Conservation (phyloP, 2,888 invertebrate species). For the Xanthostigma xanthostigma region DNA sequence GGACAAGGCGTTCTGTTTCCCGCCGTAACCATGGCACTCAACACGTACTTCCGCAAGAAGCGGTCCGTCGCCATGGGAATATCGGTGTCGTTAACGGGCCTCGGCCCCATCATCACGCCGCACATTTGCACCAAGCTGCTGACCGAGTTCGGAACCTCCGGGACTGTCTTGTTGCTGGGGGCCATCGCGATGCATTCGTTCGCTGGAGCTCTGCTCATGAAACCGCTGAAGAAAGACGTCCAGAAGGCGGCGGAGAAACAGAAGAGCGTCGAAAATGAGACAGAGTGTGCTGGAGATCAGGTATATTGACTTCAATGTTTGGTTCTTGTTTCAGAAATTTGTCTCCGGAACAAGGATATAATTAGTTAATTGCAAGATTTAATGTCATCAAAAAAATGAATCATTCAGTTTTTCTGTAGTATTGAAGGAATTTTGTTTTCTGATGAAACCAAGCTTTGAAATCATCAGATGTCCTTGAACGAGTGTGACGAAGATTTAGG, state of each 20-base stretch:
- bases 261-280: too few relatives aligned
- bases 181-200: slow-evolving; percentile 31
- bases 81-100: slow-evolving; percentile 30
- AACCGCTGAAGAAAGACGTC: slow-evolving; percentile 23
- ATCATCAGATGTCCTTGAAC: too few relatives aligned
- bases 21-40: slow-evolving; percentile 30
- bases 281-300: too few relatives aligned
- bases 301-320: too few relatives aligned
- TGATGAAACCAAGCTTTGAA: too few relatives aligned
- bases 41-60: slow-evolving; percentile 32
- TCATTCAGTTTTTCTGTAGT: too few relatives aligned
- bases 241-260: background rate
- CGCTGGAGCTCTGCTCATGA: slow-evolving; percentile 30
- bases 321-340: too few relatives aligned
- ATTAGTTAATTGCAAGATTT: too few relatives aligned
- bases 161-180: slow-evolving; percentile 32
- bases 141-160: slow-evolving; percentile 24
- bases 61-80: slow-evolving; percentile 32
- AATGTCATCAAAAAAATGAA: too few relatives aligned
- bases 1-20: slow-evolving; percentile 31
- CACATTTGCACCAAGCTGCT: slow-evolving; percentile 29
- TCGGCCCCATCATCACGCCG: slow-evolving; percentile 33
- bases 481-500: too few relatives aligned
- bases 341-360: too few relatives aligned
- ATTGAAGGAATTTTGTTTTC: too few relatives aligned